A percentile compares a stretch with the other conserved stretches of the same genome.
Conservation (phyloP, 2,797 vertebrate species). For the Hafferia zeledoni region DNA sequence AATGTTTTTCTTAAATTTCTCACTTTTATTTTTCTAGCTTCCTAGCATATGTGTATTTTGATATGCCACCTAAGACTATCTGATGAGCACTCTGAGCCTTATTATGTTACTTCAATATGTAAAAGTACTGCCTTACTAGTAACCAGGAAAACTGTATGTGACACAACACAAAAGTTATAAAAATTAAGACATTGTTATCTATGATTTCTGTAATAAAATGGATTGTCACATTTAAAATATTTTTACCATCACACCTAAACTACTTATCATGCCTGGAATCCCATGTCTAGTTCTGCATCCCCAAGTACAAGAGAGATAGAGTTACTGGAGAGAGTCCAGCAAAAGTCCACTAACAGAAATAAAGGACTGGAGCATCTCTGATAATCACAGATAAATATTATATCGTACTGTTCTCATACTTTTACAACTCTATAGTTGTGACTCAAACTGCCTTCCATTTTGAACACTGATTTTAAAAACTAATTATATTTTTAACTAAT, state of each 20-base stretch:
- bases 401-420: background rate
- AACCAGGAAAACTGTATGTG: background rate
- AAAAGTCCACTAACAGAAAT: accelerated
- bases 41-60: background rate
- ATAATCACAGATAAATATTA: background rate
- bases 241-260: background rate
- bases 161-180: background rate
- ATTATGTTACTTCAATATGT: background rate
- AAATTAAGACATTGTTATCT: background rate
- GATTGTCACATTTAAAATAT: background rate
- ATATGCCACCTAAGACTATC: background rate
- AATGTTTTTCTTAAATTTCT: background rate
- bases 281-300: background rate
- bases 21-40: background rate
- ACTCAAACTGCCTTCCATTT: background rate
- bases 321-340: background rate
- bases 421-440: background rate
- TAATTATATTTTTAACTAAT: background rate
- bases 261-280: background rate
- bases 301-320: background rate
- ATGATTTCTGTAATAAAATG: background rate
- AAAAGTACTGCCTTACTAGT: background rate
- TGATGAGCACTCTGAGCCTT: background rate
- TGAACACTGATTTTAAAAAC: background rate
- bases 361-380: background rate